These are phyloP conservation scores for Drosophila lacicola DNA, from an alignment of 2,888 invertebrate genomes.

Conservation along the genomic window DNA sequence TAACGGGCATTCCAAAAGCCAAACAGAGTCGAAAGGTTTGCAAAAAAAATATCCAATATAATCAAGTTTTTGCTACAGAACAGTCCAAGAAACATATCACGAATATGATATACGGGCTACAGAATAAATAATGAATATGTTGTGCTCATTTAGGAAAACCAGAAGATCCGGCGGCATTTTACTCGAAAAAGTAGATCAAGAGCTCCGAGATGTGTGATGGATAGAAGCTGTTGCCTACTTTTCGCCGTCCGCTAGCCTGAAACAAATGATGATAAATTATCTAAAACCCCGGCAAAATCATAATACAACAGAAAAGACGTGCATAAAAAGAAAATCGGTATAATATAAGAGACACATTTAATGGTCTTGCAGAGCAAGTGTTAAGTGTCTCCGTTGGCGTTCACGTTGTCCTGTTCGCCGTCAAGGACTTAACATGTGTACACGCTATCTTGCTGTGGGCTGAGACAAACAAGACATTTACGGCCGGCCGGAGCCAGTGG, in stretches of 20 bases:
- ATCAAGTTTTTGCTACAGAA: too few relatives aligned
- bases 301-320: slow-evolving; percentile 2
- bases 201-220: neutral
- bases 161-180: neutral
- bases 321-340: neutral
- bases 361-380: slow-evolving; percentile 46
- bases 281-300: slow-evolving; percentile 16
- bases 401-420: slow-evolving; percentile 16
- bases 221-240: slow-evolving; percentile 25
- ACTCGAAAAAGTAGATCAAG: neutral
- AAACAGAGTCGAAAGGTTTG: too few relatives aligned
- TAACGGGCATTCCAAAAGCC: too few relatives aligned
- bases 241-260: neutral
- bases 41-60: too few relatives aligned
- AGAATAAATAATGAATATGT: too few relatives aligned
- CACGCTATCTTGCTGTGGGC: slow-evolving; percentile 18
- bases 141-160: too few relatives aligned
- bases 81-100: too few relatives aligned
- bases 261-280: slow-evolving; percentile 52
- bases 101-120: too few relatives aligned
- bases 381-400: slow-evolving; percentile 38
- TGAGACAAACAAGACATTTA: slow-evolving; percentile 29
- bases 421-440: slow-evolving; percentile 42
- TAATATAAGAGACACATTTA: slow-evolving; percentile 34
- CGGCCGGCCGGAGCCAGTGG: slow-evolving; percentile 22